phyloP scores from a whole-genome alignment of 2,113 vertebrate species.

The Prietella phreatophila region DNA sequence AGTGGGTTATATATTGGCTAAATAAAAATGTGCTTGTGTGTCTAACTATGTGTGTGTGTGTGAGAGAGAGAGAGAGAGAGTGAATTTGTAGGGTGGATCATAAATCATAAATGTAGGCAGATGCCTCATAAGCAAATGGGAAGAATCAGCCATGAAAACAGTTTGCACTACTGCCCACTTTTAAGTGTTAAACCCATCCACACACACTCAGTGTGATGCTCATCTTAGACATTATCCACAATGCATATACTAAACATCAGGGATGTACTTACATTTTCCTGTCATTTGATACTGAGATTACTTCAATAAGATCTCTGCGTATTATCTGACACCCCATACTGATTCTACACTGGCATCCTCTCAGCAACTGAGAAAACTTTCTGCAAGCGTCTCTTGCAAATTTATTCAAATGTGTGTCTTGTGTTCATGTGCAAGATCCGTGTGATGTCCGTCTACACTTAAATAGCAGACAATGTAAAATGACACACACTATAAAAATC shows the following conservation, averaged over 20 bases:
- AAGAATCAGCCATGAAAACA: slow-evolving; percentile 31
- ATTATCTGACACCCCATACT: not conserved
- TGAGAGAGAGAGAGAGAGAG: no score
- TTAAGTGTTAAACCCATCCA: slow-evolving; percentile 3
- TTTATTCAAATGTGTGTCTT: not conserved
- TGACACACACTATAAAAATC: not conserved
- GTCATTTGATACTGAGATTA: not conserved
- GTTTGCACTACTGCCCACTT: slow-evolving; percentile 35
- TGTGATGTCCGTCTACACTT: not conserved
- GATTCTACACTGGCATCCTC: not conserved
- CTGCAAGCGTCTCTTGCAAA: not conserved
- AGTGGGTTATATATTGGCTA: slow-evolving; percentile 10
- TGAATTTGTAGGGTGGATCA: not conserved
- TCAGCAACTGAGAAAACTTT: not conserved
- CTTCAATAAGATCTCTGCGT: not conserved
- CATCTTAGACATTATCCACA: not conserved
- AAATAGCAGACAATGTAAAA: not conserved
- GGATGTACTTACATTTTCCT: not conserved
- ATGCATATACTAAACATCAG: not conserved
- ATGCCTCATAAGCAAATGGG: slow-evolving; percentile 34
- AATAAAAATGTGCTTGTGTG: not conserved
- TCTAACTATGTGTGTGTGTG: not conserved
- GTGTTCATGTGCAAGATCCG: not conserved
- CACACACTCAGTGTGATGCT: not conserved
- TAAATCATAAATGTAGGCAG: slow-evolving; percentile 27